Base-by-base conservation (phyloP, 2,888 invertebrate genomes). In the Lepidonotus clava region DNA sequence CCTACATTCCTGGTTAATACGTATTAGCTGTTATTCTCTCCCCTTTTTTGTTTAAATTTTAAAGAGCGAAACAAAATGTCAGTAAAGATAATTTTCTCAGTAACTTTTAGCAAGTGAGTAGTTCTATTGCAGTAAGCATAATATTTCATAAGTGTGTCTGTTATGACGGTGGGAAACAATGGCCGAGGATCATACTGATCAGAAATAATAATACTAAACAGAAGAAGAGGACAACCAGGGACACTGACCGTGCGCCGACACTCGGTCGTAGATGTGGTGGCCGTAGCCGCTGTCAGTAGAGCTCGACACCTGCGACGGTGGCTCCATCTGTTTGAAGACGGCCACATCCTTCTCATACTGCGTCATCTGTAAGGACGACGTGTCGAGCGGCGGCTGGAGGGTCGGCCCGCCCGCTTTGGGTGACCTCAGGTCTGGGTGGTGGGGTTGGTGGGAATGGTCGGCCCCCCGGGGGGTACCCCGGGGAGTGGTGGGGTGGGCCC, bases 211-310 rank as follows among this genome's bases (percentile, higher is more conserved):
- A 21, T 51, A 14, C 51, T 11, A 11, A 14, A 51, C 51, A 51
- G 21, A 51, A 51, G 21, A 51, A 51, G 51, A 51, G 11, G 11
- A 21, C 51, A 51, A 51, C 11, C 21, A 51, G 14, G 8, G 66
- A 66, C 8, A 66, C 8, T 71, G 6, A 71, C 53, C 66, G n/a
- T 34, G 38, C 28, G n/a, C 86, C 6, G 56, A 40, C 24, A 77
- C n/a, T 34, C 83, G 46, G 11, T 86, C 86, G 67, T 77, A 87
- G 53, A 67, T 38, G 71, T 92, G 92, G n/a, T 92, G 92, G 5
- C 91, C 92, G 87, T 93, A 93, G 18, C 93, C 93, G 89, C 93
- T 93, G 88, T 93, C 93, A 51, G 93, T 92, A 0, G 93, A 93
- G 86, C 93, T 93, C 14, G 93, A 93, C 56, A 93, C 92, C 83